A percentile compares a stretch with the other conserved stretches of the same genome.
Conservation (phyloP, 2,888 invertebrate species). For the Agriotes lineatus region DNA sequence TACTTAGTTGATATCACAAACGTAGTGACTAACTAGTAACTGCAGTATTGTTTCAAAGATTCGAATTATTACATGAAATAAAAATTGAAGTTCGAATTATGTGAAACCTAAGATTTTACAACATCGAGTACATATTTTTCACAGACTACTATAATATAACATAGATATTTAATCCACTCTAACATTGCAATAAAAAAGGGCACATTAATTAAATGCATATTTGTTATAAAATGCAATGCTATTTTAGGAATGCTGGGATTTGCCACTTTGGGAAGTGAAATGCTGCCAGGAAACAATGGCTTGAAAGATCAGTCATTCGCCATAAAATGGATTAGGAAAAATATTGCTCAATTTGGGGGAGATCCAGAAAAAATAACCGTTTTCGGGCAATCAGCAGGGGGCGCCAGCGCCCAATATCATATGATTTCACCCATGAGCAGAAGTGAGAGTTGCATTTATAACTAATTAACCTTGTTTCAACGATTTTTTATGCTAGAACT, state of each 20-base stretch:
- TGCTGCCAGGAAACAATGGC: conserved; percentile 59
- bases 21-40: too few relatives aligned
- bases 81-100: too few relatives aligned
- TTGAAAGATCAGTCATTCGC: conserved; percentile 55
- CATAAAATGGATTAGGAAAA: conserved; percentile 60
- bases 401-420: conserved; percentile 62
- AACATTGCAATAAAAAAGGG: too few relatives aligned
- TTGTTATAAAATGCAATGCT: too few relatives aligned
- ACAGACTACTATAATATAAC: too few relatives aligned
- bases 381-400: conserved; percentile 64
- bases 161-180: too few relatives aligned
- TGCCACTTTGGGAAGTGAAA: conserved; percentile 50
- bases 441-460: conserved; percentile 50
- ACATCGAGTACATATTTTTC: too few relatives aligned
- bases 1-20: too few relatives aligned
- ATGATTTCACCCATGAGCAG: conserved; percentile 61
- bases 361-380: conserved; percentile 60
- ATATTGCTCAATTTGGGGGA: conserved; percentile 48
- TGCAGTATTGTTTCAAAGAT: too few relatives aligned
- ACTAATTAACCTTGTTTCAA: not conserved
- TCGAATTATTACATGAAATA: too few relatives aligned
- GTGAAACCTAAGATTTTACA: too few relatives aligned
- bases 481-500: conserved; percentile 7
- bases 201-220: too few relatives aligned
- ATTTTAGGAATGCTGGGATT: conserved; percentile 63